These are phyloP conservation scores for Marcusenius ussheri DNA, from an alignment of 2,113 vertebrate species.

Conservation along the genomic window DNA sequence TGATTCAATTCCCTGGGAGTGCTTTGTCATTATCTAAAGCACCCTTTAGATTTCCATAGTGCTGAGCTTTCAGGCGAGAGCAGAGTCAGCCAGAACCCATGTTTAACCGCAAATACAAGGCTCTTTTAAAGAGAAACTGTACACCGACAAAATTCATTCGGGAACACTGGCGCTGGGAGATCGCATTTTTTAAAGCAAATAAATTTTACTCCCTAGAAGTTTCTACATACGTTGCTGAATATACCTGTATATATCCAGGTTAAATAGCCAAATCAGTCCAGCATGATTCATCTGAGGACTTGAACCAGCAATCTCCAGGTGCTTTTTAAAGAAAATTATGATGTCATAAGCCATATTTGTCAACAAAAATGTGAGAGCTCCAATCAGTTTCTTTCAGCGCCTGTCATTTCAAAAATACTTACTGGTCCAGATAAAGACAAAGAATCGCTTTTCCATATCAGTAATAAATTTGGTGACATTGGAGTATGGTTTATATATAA, in stretches of 20 bases:
- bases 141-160: neutral
- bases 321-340: neutral
- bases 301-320: neutral
- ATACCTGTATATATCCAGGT: neutral
- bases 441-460: neutral
- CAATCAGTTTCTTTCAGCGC: conserved; percentile 15
- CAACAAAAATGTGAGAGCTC: neutral
- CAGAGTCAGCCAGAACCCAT: neutral
- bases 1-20: neutral
- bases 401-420: conserved; percentile 28
- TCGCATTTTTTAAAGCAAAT: neutral
- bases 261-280: neutral
- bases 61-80: neutral
- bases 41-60: neutral
- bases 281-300: neutral
- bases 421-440: neutral
- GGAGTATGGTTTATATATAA: neutral
- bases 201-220: neutral
- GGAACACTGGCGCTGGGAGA: neutral
- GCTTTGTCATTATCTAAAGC: conserved; percentile 2
- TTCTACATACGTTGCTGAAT: neutral
- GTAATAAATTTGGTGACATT: neutral
- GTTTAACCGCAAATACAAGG: neutral
- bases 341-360: neutral
- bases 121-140: neutral